Conservation (phyloP, 1,140 invertebrate genomes). For the Pissodes strobi region DNA sequence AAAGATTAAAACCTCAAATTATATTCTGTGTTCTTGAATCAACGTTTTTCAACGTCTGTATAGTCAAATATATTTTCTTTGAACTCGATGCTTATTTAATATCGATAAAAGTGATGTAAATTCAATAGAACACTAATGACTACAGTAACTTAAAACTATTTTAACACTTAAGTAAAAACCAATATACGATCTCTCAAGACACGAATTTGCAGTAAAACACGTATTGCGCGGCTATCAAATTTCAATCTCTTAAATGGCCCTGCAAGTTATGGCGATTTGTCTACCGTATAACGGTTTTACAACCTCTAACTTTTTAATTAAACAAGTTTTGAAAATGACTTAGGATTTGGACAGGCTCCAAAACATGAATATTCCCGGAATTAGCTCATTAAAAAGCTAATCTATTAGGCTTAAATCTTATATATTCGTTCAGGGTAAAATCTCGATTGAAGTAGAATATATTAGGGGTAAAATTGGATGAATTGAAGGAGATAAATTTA, state of each 20-base stretch:
- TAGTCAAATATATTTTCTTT: no score
- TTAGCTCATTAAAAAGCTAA: conserved; percentile 2
- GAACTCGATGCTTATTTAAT: no score
- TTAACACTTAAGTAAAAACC: no score
- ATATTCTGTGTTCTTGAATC: no score
- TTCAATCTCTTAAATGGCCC: neutral
- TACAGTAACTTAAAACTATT: no score
- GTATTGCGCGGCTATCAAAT: neutral
- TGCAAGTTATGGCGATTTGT: neutral
- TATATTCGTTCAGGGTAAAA: neutral
- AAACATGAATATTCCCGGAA: neutral
- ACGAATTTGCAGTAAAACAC: no score
- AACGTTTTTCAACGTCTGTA: no score
- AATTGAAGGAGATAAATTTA: neutral
- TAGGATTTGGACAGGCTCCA: conserved; percentile 1
- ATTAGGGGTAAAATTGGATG: conserved; percentile 11
- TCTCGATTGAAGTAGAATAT: neutral
- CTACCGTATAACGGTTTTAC: neutral
- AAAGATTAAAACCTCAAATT: no score
- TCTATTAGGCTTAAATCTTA: neutral
- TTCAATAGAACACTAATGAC: no score
- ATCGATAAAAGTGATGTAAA: no score
- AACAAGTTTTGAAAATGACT: neutral
- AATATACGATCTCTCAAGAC: no score
- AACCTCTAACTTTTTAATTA: conserved; percentile 24